Conservation (phyloP, 2,113 vertebrate species). For the Gymnarchus niloticus region DNA sequence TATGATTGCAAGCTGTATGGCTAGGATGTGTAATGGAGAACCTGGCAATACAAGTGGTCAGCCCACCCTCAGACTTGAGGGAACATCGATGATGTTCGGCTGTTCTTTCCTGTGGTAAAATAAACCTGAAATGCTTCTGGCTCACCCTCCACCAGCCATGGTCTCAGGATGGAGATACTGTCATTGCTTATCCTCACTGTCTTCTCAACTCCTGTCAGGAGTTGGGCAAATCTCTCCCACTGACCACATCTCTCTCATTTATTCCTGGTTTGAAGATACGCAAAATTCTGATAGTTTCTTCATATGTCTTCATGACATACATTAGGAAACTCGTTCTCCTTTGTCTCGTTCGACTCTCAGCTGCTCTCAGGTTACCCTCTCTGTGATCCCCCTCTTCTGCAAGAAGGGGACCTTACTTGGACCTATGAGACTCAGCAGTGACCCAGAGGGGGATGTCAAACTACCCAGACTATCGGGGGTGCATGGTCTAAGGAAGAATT, state of each 20-base stretch:
- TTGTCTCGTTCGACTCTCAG: not conserved
- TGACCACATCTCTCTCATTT: constrained; percentile 38
- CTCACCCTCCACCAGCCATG: not conserved
- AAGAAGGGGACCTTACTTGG: not conserved
- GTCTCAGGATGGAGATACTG: not conserved
- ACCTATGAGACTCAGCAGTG: not conserved
- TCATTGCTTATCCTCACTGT: constrained; percentile 38
- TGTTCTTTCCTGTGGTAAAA: not conserved
- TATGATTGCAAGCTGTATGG: not conserved
- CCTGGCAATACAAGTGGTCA: too few species aligned
- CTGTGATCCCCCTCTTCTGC: not conserved
- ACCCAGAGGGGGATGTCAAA: not conserved
- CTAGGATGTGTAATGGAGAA: not conserved
- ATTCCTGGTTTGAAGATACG: constrained; percentile 33
- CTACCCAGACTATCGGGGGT: not conserved
- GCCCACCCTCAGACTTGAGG: not conserved
- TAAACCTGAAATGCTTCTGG: not conserved
- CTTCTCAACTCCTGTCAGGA: constrained; percentile 39
- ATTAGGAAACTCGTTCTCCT: not conserved
- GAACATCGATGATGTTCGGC: not conserved
- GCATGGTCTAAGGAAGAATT: not conserved
- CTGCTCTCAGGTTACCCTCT: not conserved
- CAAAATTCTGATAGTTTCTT: constrained; percentile 12
- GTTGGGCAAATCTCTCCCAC: constrained; percentile 38
- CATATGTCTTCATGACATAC: not conserved